Base-by-base conservation (phyloP, 2,797 vertebrate genomes). In the Oophaga sylvatica region DNA sequence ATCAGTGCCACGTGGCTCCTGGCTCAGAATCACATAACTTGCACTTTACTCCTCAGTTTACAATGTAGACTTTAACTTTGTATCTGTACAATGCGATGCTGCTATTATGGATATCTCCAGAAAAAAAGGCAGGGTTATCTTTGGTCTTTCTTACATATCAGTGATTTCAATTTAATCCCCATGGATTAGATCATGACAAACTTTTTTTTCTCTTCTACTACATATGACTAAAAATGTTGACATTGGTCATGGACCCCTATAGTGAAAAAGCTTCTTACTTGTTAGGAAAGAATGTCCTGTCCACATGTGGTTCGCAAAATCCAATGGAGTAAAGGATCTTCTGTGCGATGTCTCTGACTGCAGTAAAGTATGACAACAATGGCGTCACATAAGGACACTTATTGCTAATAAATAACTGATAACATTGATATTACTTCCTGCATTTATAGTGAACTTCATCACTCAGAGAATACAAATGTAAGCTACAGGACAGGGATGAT, bases 291-390 rank as follows among this genome's bases (percentile, higher is more conserved):
- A 92, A 88, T 94, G 94, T 65, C 93, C 91, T 0, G 89, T 91
- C 90, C 93, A 94, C 29, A 91, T 90, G 35, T 92, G 93, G 80
- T 94, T 92, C 88, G 90, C 90, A 91, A 94, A 94, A 90, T 95
- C 95, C 91, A 94, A 73, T 0, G 93, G 91, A 19, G 93, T 94
- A 90, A 95, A 57, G 0, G 94, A 95, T 75, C 92, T 92, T 92
- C 95, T 97, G 75, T 92, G 92, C 81, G 91, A 91, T 0, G 90
- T 93, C 62, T 95, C 95, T 59, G 91, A 93, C 96, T 97, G 91
- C 53, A 59, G 80, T 90, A 91, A 22, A 75, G 26, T 60, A 86
- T 19, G 83, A 62, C 7, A 67, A 80, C 16, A 3, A 19, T 81
- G 3, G 4, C 45, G 0, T 4, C n/a, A 48, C 12, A 62, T 63